Conservation (phyloP, 2,113 vertebrate species). For the Vireo altiloquus region DNA sequence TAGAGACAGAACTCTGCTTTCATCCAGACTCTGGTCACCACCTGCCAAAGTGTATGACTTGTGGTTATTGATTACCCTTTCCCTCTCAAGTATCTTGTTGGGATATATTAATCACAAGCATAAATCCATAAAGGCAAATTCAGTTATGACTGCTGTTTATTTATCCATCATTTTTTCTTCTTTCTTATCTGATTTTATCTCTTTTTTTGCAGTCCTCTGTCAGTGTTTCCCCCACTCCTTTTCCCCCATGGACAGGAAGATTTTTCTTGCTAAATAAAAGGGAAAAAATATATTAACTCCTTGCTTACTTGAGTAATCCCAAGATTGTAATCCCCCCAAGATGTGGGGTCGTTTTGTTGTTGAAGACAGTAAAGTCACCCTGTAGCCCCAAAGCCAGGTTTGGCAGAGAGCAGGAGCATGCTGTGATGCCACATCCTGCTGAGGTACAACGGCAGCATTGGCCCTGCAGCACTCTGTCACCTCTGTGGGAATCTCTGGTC, state of each 20-base stretch:
- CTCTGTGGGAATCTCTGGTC: neutral
- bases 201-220: neutral
- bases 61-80: constrained; percentile 2
- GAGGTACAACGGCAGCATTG: neutral
- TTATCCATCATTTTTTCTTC: neutral
- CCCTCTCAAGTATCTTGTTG: neutral
- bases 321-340: neutral
- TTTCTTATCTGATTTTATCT: neutral
- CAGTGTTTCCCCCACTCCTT: neutral
- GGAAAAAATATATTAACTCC: neutral
- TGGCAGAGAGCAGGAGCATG: neutral
- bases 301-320: neutral
- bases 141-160: neutral
- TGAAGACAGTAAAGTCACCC: neutral
- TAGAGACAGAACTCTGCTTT: neutral
- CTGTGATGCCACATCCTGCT: neutral
- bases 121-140: neutral
- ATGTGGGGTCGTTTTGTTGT: neutral
- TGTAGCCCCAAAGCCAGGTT: neutral
- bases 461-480: neutral
- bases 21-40: neutral
- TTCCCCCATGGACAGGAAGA: neutral
- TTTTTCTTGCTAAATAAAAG: neutral
- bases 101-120: neutral
- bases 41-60: neutral